phyloP scores from a whole-genome alignment of 2,888 invertebrate genomes.

The Anodontia alba region DNA sequence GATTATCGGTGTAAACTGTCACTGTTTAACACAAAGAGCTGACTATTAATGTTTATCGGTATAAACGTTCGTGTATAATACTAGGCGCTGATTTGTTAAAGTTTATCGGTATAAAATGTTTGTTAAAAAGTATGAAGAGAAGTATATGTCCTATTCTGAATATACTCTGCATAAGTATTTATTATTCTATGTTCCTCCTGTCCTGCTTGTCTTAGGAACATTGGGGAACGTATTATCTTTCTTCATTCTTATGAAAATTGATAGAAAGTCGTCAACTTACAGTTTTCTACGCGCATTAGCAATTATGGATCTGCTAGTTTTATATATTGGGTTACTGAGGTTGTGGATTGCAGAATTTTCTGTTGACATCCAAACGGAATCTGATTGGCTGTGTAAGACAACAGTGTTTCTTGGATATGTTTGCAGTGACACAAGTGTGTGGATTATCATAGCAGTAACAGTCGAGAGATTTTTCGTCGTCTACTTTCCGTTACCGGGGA shows the following conservation, averaged over 20 bases:
- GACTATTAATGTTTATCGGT: no score
- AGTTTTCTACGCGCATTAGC: conserved; percentile 80
- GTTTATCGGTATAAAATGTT: not conserved
- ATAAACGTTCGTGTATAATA: no score
- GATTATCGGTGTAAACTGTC: no score
- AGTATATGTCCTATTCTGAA: conserved; percentile 26
- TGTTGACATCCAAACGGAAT: conserved; percentile 68
- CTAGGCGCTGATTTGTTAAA: no score
- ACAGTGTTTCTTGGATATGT: conserved; percentile 76
- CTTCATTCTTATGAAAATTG: conserved; percentile 75
- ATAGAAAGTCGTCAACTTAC: conserved; percentile 80
- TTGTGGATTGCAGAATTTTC: conserved; percentile 80
- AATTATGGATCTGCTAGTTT: conserved; percentile 79
- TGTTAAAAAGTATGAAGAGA: conserved; percentile 21
- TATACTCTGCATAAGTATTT: conserved; percentile 68
- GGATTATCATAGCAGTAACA: conserved; percentile 75
- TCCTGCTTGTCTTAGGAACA: conserved; percentile 80
- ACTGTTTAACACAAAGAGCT: no score
- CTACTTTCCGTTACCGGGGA: conserved; percentile 73
- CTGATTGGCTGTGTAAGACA: conserved; percentile 77
- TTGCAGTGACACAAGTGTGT: conserved; percentile 80
- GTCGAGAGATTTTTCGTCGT: conserved; percentile 78
- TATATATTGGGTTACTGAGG: conserved; percentile 78
- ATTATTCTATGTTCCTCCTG: conserved; percentile 76
- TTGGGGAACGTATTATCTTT: conserved; percentile 82